These are phyloP conservation scores for Amiota minor DNA, from an alignment of 2,888 invertebrate species.

Conservation along the genomic window DNA sequence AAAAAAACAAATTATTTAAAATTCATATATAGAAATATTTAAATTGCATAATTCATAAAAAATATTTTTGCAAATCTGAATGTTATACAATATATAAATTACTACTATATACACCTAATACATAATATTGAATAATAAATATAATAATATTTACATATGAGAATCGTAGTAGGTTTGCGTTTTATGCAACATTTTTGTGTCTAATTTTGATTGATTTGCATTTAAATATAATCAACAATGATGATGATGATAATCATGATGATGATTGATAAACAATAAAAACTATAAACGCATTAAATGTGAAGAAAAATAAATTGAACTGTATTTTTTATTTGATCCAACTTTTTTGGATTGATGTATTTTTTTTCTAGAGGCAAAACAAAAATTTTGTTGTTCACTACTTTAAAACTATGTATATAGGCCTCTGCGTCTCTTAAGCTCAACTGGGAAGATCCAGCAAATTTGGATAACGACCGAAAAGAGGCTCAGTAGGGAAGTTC, in stretches of 20 bases:
- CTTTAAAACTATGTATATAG: too few relatives aligned
- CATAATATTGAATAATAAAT: conserved; percentile 26
- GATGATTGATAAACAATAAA: conserved; percentile 53
- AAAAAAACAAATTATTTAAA: not conserved
- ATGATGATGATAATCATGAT: too few relatives aligned
- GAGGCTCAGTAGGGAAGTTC: too few relatives aligned
- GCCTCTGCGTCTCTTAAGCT: too few relatives aligned
- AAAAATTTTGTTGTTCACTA: too few relatives aligned
- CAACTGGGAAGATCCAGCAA: too few relatives aligned
- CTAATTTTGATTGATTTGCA: conserved; percentile 64
- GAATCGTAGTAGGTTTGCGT: conserved; percentile 21
- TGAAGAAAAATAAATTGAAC: conserved; percentile 34
- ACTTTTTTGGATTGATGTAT: too few relatives aligned
- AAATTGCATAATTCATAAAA: not conserved
- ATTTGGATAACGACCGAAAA: too few relatives aligned
- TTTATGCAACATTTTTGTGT: conserved; percentile 45
- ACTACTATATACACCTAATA: not conserved
- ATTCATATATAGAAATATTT: too few relatives aligned
- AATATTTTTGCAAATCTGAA: conserved; percentile 61
- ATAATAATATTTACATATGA: conserved; percentile 17
- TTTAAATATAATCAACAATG: conserved; percentile 51
- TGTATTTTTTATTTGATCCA: too few relatives aligned
- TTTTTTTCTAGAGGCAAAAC: too few relatives aligned
- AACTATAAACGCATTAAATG: conserved; percentile 63
- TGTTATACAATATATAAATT: conserved; percentile 46